phyloP scores from a whole-genome alignment of 1,140 invertebrate genomes.

The Rhyzopertha dominica region DNA sequence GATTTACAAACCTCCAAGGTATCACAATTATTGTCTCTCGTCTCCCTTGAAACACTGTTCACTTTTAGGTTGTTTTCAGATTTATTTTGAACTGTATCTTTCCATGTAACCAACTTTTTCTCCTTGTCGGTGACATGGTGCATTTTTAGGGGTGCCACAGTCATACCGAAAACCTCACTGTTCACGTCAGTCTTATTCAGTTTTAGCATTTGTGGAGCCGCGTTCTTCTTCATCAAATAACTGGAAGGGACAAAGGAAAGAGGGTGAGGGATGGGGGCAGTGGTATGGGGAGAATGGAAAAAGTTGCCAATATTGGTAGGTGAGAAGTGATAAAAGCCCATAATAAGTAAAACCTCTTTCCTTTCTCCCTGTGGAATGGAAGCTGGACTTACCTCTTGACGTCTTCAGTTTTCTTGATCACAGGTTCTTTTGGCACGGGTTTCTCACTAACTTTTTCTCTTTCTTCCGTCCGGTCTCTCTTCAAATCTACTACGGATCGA shows the following conservation, averaged over 20 bases:
- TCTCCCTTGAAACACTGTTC: constrained; percentile 8
- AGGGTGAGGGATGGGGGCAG: constrained; percentile 14
- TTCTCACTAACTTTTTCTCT: background rate
- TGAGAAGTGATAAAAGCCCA: background rate
- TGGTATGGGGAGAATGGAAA: constrained; percentile 31
- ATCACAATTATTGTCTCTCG: constrained; percentile 1
- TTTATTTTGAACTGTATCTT: constrained; percentile 31
- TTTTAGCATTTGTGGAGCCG: constrained; percentile 21
- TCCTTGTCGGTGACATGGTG: constrained; percentile 4
- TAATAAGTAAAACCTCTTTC: constrained; percentile 18
- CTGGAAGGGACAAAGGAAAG: constrained; percentile 28
- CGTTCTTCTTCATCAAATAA: constrained; percentile 18
- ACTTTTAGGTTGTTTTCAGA: constrained; percentile 1
- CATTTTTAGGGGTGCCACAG: constrained; percentile 31
- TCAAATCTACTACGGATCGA: constrained; percentile 17
- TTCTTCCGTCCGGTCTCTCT: constrained; percentile 7
- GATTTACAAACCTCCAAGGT: background rate
- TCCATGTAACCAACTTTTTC: constrained; percentile 40
- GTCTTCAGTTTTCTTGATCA: constrained; percentile 16
- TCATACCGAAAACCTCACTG: constrained; percentile 34
- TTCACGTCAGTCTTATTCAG: constrained; percentile 42
- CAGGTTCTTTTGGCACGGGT: constrained; percentile 1
- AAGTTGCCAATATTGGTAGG: background rate
- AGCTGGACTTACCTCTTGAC: constrained; percentile 23
- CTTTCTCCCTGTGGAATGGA: constrained; percentile 28